Evolutionary conservation across 2,113 vertebrate genomes (phyloP), one percentile per base, ranked within the genome.

Genomic region (Illadopsis cleaveri): DNA sequence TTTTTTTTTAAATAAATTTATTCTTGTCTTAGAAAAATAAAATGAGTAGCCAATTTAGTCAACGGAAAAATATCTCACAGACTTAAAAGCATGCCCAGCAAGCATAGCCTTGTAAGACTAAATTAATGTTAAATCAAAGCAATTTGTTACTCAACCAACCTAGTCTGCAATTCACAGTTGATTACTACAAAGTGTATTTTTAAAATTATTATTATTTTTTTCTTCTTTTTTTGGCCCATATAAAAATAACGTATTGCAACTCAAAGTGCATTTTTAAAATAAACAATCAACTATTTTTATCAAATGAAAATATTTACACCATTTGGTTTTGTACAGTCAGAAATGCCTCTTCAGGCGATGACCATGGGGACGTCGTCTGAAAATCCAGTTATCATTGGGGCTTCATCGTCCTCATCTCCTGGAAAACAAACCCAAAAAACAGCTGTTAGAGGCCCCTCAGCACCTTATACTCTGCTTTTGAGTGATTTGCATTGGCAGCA

Each of bases 311-410:
- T 98, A 98, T 98, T 98, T 98, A 98, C 98, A 98, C 97, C 97
- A 97, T 98, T 98, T 98, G 98, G 97, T 97, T 98, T 58, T 97
- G 62, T 98, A 95, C 96, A 97, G 96, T 89, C 96, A 86, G 95
- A 78, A 96, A 93, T 19, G 35, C 25, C 25, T 60, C 94, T 97
- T 99, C 99, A 99, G 27, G 99, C 99, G 82, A 99, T 99, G 93
- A 99, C 99, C 99, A 99, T 99, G 90, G 99, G 99, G 80, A 99
- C 99, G 2, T 99, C 99, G 12, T 99, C 99, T 81, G 99, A 99
- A 97, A 99, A 99, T 95, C 99, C 99, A 69, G 98, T 99, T 97
- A 99, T 99, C 99, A 99, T 99, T 0, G 99, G 99, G 27, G 98
- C 98, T 7, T 99, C 99, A 44, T 99, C 99, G 13, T 99, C 99